phyloP scores from a whole-genome alignment of 2,113 vertebrate species.

The Indicator indicator region DNA sequence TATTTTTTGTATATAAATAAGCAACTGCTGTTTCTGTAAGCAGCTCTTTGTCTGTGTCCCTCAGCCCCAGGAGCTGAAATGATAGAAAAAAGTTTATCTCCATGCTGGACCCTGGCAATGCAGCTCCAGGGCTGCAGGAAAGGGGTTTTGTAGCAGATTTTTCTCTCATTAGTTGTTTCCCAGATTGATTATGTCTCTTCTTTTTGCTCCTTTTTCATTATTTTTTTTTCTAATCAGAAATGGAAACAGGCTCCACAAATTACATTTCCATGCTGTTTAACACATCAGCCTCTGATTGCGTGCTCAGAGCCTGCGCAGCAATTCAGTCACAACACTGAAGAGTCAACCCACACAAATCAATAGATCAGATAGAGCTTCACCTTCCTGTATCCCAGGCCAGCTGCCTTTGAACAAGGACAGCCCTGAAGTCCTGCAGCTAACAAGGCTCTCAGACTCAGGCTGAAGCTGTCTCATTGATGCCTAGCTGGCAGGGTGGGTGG shows the following conservation, averaged over 20 bases:
- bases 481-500: not conserved
- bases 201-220: not conserved
- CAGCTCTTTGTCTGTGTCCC: not conserved
- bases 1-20: constrained; percentile 44
- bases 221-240: not conserved
- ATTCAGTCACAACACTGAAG: not conserved
- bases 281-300: not conserved
- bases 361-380: not conserved
- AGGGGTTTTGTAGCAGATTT: not conserved
- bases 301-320: not conserved
- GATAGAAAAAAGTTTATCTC: not conserved
- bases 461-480: not conserved
- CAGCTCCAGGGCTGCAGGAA: not conserved
- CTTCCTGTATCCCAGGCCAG: not conserved
- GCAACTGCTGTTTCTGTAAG: not conserved
- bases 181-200: not conserved
- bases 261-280: not conserved
- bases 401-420: not conserved
- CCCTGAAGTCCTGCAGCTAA: not conserved
- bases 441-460: not conserved
- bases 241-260: not conserved
- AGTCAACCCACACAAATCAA: not conserved
- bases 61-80: not conserved
- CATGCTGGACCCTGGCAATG: not conserved
- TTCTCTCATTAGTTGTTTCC: not conserved